Percentiles rank a stretch among this genome's conserved stretches.
phyloP scores from a whole-genome alignment of 2,888 invertebrate genomes.

The Apamea sordens region DNA sequence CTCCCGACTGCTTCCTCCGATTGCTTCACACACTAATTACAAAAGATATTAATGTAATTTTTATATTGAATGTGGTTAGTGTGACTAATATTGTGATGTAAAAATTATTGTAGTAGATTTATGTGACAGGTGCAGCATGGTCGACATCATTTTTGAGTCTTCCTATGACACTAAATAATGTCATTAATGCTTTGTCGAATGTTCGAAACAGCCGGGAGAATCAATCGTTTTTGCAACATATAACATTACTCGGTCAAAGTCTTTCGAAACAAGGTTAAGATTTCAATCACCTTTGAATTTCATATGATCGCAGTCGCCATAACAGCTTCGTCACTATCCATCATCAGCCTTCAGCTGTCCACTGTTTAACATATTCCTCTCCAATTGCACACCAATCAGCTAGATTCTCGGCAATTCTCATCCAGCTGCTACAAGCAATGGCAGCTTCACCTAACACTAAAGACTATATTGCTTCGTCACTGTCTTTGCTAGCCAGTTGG shows the following conservation, averaged over 20 bases:
- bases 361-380: too few species aligned
- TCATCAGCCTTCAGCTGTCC: too few species aligned
- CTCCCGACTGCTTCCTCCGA: neutral
- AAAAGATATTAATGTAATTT: conserved; percentile 42
- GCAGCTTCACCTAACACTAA: neutral
- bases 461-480: neutral
- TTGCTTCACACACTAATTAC: conserved; percentile 40
- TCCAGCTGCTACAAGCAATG: too few species aligned
- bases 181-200: neutral
- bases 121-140: neutral
- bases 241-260: neutral
- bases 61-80: conserved; percentile 9
- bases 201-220: neutral
- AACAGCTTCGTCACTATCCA: too few species aligned
- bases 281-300: neutral
- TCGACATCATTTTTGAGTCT: neutral
- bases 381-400: too few species aligned
- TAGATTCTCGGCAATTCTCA: too few species aligned
- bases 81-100: conserved; percentile 47
- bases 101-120: conserved; percentile 3
- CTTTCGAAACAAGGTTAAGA: neutral
- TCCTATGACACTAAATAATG: neutral
- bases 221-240: neutral
- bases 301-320: too few species aligned
- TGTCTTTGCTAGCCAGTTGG: neutral